Evolutionary conservation across 2,888 invertebrate genomes (phyloP).

Genomic region (Cataglyphis albicans): DNA sequence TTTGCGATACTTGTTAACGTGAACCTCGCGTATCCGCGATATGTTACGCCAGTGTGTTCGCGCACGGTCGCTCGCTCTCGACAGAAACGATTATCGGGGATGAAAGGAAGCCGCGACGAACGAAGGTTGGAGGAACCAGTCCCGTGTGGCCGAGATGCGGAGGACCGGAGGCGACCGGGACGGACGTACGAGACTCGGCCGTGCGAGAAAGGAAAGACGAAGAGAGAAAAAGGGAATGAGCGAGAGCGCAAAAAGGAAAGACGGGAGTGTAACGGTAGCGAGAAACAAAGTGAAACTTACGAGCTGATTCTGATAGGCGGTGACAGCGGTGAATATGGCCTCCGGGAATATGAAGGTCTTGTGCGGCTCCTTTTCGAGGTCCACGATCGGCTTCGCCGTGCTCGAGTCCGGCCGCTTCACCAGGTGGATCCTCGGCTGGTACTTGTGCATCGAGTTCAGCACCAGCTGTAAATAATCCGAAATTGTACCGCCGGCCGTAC

Average conservation of each 20-base stretch:
- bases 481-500: conserved; percentile 30
- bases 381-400: conserved; percentile 88
- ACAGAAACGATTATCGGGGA: conserved; percentile 64
- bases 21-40: conserved; percentile 16
- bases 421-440: conserved; percentile 93
- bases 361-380: conserved; percentile 91
- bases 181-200: conserved; percentile 29
- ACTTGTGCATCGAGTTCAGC: conserved; percentile 94
- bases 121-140: conserved; percentile 57
- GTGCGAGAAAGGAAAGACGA: conserved; percentile 16
- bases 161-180: conserved; percentile 48
- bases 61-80: conserved; percentile 43
- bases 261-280: conserved; percentile 68
- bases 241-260: conserved; percentile 49
- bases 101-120: conserved; percentile 50
- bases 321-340: conserved; percentile 94
- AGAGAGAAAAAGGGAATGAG: conserved; percentile 15
- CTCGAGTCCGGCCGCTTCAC: conserved; percentile 90
- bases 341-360: conserved; percentile 93
- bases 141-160: conserved; percentile 56
- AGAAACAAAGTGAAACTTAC: conserved; percentile 87
- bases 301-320: conserved; percentile 95
- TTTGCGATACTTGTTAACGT: conserved; percentile 12
- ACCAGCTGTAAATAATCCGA: conserved; percentile 89
- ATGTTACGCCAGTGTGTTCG: conserved; percentile 50